Percentiles rank a stretch among this genome's conserved stretches.
Evolutionary conservation across 2,797 vertebrate genomes (phyloP).

Genomic region (Anas bahamensis): DNA sequence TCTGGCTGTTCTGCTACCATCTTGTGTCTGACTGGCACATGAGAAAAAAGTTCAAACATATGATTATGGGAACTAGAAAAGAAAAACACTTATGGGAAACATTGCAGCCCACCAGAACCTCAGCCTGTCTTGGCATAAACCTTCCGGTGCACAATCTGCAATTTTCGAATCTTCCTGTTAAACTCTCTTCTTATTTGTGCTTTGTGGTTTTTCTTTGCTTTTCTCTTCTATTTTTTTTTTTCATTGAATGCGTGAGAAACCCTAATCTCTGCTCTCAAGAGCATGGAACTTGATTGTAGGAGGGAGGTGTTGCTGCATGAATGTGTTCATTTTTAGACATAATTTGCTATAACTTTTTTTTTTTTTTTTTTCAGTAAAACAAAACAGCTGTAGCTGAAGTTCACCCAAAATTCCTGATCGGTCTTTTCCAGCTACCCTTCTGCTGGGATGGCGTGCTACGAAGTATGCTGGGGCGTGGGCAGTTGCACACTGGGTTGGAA

Average conservation of each 20-base stretch:
- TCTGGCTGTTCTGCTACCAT: constrained; percentile 7
- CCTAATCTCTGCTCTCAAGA: constrained; percentile 2
- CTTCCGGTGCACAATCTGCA: neutral
- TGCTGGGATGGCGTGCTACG: neutral
- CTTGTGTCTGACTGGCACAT: neutral
- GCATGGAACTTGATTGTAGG: constrained; percentile 32
- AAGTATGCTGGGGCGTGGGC: neutral
- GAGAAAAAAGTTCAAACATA: neutral
- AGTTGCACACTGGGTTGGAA: neutral
- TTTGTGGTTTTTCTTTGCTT: neutral
- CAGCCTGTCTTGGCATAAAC: neutral
- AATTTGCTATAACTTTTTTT: constrained; percentile 24
- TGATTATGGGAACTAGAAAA: neutral
- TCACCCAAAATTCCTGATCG: neutral
- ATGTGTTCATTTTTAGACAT: constrained; percentile 34
- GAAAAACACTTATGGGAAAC: neutral
- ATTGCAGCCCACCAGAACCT: neutral
- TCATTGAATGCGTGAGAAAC: neutral
- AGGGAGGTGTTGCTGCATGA: constrained; percentile 34
- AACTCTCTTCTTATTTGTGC: neutral
- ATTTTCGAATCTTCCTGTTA: neutral
- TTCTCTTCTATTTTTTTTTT: neutral
- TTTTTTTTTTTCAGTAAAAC: neutral
- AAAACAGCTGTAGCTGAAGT: constrained; percentile 49
- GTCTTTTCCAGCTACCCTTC: constrained; percentile 3